Percentiles rank a stretch among this genome's conserved stretches.
Conservation (phyloP, 35 echinoderm and acorn worm species). For the Anneissia japonica region DNA sequence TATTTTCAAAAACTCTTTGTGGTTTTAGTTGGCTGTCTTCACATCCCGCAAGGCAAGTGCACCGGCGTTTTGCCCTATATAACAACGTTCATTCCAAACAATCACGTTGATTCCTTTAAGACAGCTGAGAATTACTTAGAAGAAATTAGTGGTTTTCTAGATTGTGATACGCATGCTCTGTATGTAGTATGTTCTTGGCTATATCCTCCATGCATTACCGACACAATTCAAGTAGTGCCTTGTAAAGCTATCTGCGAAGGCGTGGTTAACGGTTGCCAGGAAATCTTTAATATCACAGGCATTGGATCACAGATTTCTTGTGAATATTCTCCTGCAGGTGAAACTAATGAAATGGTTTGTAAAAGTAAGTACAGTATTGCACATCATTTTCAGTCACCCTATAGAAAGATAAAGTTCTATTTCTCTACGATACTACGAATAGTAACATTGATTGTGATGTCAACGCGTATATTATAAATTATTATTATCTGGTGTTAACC, state of each 20-base stretch:
- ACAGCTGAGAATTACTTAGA: neutral
- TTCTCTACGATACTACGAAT: no score
- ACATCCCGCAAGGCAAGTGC: neutral
- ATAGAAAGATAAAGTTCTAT: no score
- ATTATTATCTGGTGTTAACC: no score
- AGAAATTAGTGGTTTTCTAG: neutral
- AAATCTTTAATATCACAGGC: neutral
- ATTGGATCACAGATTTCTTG: neutral
- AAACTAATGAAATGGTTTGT: neutral
- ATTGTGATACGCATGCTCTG: neutral
- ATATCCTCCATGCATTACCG: neutral
- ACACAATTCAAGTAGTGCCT: neutral
- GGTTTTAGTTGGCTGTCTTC: neutral
- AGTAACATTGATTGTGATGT: no score
- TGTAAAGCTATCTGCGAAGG: neutral
- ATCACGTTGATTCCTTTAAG: neutral
- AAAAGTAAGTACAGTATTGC: neutral
- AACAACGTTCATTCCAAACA: neutral
- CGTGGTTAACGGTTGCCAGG: neutral
- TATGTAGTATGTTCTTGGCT: neutral
- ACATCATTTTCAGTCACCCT: no score
- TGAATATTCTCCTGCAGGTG: neutral
- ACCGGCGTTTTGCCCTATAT: neutral
- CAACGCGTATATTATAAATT: no score
- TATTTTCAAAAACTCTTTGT: no score